These are phyloP conservation scores for Corythornis madagascariensis DNA, from an alignment of 2,113 vertebrate genomes.

Conservation along the genomic window DNA sequence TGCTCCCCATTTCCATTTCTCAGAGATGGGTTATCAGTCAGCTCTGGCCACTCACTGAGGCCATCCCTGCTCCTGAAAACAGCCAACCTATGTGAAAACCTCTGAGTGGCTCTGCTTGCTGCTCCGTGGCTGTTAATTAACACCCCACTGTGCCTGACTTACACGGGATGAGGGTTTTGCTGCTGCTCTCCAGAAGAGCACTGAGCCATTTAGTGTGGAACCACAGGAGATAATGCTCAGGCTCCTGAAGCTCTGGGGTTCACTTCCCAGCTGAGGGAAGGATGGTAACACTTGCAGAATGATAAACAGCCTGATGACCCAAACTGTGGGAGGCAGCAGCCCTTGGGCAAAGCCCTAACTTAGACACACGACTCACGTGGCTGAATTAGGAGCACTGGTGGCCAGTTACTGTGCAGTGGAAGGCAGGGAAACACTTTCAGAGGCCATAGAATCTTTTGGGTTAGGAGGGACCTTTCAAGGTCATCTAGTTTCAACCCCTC, in stretches of 20 bases:
- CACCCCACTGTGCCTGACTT: not conserved
- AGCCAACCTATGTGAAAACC: not conserved
- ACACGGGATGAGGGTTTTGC: not conserved
- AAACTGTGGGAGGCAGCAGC: not conserved
- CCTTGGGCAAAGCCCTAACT: not conserved
- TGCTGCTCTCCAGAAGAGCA: not conserved
- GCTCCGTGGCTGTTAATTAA: not conserved
- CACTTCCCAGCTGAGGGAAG: not conserved
- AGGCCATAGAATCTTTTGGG: not conserved
- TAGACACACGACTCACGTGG: not conserved
- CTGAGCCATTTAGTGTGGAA: accelerated
- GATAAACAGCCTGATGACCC: not conserved
- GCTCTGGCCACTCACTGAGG: not conserved
- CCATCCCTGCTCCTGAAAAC: not conserved
- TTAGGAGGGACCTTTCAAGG: not conserved
- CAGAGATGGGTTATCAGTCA: not conserved
- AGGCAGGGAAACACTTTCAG: not conserved
- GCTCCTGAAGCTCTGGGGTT: not conserved
- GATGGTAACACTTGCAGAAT: not conserved
- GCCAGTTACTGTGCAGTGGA: not conserved
- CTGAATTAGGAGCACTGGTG: not conserved
- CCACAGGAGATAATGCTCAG: not conserved
- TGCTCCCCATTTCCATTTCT: not conserved
- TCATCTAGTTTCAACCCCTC: not conserved
- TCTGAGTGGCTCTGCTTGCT: accelerated